A percentile compares a stretch with the other conserved stretches of the same genome.
phyloP scores from a whole-genome alignment of 2,113 vertebrate species.

The Anguilla rostrata region DNA sequence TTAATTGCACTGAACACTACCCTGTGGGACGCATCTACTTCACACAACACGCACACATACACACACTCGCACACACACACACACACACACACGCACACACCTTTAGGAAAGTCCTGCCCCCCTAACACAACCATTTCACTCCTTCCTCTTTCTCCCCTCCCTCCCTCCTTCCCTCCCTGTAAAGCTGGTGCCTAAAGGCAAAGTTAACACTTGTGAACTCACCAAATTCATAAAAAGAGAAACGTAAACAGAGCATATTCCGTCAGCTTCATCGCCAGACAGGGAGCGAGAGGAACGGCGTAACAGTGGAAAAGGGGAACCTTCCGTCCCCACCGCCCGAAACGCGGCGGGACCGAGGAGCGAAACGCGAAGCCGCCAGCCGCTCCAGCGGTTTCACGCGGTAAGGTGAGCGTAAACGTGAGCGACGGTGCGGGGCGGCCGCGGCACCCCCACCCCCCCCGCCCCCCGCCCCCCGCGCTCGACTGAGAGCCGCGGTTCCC shows the following conservation, averaged over 20 bases:
- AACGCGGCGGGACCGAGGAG: neutral
- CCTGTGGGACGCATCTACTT: conserved; percentile 43
- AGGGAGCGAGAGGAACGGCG: neutral
- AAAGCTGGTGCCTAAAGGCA: neutral
- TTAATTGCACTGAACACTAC: conserved; percentile 51
- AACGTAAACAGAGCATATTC: neutral
- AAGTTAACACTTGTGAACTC: neutral
- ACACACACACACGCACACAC: conserved; percentile 1
- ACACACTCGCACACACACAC: neutral
- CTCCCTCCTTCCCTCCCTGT: neutral
- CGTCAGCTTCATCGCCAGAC: conserved; percentile 10
- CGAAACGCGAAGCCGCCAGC: neutral
- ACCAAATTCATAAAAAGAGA: neutral
- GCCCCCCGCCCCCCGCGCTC: too few species aligned
- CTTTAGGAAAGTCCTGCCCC: conserved; percentile 6
- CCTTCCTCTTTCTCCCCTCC: neutral
- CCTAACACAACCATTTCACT: conserved; percentile 20
- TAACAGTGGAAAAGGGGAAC: neutral
- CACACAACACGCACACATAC: conserved; percentile 33
- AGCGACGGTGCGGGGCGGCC: neutral
- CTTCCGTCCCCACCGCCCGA: neutral
- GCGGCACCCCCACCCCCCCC: too few species aligned
- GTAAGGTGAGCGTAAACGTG: neutral
- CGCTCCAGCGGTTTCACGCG: too few species aligned
- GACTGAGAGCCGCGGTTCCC: conserved; percentile 34